phyloP scores from a whole-genome alignment of 1,140 invertebrate genomes.

The Cotesia chilonis region DNA sequence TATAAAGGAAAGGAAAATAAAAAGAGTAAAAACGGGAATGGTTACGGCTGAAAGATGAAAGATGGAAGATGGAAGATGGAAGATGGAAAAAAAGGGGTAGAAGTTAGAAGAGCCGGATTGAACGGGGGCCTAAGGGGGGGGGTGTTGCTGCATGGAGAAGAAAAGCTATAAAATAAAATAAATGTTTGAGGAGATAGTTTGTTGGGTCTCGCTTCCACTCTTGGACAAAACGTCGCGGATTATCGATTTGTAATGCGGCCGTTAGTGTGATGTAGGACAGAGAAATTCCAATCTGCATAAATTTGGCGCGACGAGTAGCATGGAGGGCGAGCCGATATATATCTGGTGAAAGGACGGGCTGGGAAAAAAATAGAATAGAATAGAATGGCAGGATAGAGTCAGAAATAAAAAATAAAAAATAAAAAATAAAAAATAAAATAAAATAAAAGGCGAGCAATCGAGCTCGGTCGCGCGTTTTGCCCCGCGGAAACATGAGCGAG shows the following conservation, averaged over 20 bases:
- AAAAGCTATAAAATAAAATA: constrained; percentile 11
- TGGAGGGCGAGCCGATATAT: constrained; percentile 12
- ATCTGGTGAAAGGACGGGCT: neutral
- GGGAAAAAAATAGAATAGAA: neutral
- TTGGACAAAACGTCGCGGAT: constrained; percentile 16
- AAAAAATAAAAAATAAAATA: constrained; percentile 8
- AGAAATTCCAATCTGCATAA: constrained; percentile 40
- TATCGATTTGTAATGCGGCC: constrained; percentile 33
- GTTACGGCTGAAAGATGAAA: too few relatives aligned
- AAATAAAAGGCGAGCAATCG: constrained; percentile 19
- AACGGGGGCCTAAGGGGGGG: too few relatives aligned
- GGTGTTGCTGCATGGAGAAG: too few relatives aligned
- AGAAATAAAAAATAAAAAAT: neutral
- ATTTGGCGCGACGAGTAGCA: constrained; percentile 27
- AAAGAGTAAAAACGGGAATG: neutral
- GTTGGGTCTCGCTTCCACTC: neutral
- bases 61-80: too few relatives aligned
- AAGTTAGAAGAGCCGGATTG: too few relatives aligned
- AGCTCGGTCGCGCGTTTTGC: neutral
- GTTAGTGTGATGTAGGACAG: constrained; percentile 27
- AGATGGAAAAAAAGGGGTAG: too few relatives aligned
- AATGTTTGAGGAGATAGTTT: constrained; percentile 6
- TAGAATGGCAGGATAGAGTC: neutral
- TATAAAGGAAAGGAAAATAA: constrained; percentile 4
- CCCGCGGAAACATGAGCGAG: constrained; percentile 11